Percentiles rank a stretch among this genome's conserved stretches.
Conservation (phyloP, 2,888 invertebrate genomes). For the Dryocosmus kuriphilus region DNA sequence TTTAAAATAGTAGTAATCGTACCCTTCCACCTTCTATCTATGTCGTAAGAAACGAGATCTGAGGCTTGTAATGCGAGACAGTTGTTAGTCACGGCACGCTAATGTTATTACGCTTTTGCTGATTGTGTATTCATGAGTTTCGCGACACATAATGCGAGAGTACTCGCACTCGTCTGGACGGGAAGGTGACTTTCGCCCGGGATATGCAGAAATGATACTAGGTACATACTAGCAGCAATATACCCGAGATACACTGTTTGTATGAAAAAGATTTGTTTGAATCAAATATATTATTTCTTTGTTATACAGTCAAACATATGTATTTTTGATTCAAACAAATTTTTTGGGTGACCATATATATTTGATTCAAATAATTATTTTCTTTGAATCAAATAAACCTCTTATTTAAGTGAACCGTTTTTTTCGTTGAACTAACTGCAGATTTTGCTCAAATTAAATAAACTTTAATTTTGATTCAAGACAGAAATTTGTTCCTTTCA, state of each 20-base stretch:
- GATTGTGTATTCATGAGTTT: slow-evolving; percentile 55
- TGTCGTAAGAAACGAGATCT: slow-evolving; percentile 20
- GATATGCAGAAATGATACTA: slow-evolving; percentile 19
- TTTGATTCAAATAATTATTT: too few species aligned
- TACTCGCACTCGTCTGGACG: slow-evolving; percentile 41
- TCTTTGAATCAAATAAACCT: too few species aligned
- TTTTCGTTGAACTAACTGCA: too few species aligned
- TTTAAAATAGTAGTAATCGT: slow-evolving; percentile 13
- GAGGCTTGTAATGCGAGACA: slow-evolving; percentile 55
- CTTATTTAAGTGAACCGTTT: too few species aligned
- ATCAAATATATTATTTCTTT: too few species aligned
- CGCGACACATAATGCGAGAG: slow-evolving; percentile 59
- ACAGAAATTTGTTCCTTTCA: too few species aligned
- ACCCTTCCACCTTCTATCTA: slow-evolving; percentile 11
- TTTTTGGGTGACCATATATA: too few species aligned
- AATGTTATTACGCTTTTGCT: slow-evolving; percentile 61
- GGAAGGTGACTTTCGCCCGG: slow-evolving; percentile 32
- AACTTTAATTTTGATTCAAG: too few species aligned
- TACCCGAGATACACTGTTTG: neutral
- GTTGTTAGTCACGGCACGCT: slow-evolving; percentile 63
- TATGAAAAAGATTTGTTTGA: too few species aligned
- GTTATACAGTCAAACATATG: too few species aligned
- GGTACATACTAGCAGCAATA: neutral
- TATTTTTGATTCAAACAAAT: too few species aligned
- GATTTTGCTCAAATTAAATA: too few species aligned